Base-by-base conservation (phyloP, 2,113 vertebrate genomes). In the Eolophus roseicapilla region DNA sequence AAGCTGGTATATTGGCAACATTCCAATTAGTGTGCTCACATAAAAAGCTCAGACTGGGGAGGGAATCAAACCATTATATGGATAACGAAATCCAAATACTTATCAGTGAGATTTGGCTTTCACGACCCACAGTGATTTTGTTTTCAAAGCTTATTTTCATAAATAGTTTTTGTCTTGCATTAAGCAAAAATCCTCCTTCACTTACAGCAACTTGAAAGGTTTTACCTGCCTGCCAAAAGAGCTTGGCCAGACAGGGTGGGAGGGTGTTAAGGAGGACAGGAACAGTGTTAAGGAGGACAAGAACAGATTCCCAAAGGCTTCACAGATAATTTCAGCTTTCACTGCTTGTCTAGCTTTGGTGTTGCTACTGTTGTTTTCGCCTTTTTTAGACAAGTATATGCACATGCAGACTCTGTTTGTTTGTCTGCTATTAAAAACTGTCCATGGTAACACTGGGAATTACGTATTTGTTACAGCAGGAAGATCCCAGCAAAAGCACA, bases 151-250 rank as follows among this genome's bases (percentile, higher is more conserved):
- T 84, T 86, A 46, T 73, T 96, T 93, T 92, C 29, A 1, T 84
- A 35, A 86, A 87, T 90, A 70, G 17, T 86, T 86, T 78, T 60
- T 82, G 27, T 60, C 35, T 69, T 84, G 78, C 49, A 82, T 46
- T 52, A 80, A 84, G 90, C 57, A 88, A 68, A 80, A 95, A 65
- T 53, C 63, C 52, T 92, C 57, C 57, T 82, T 93, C 28, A 47
- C 29, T 64, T 75, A 52, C 62, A 75, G 88, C 60, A 75, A 92
- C 86, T 53, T 64, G 75, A 44, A 90, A 47, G 73, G 44, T 71
- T 97, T 95, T 83, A 91, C 94, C 93, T 97, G 88, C 78, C 90
- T 96, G 80, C 76, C 62, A 92, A 88, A 95, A 94, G 75, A 63
- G 33, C 68, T 77, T 59, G 63, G 65, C 63, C 78, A 68, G 24